A percentile compares a stretch with the other conserved stretches of the same genome.
These are phyloP conservation scores for Dissostichus mawsoni DNA, from an alignment of 2,113 vertebrate species.

Conservation along the genomic window DNA sequence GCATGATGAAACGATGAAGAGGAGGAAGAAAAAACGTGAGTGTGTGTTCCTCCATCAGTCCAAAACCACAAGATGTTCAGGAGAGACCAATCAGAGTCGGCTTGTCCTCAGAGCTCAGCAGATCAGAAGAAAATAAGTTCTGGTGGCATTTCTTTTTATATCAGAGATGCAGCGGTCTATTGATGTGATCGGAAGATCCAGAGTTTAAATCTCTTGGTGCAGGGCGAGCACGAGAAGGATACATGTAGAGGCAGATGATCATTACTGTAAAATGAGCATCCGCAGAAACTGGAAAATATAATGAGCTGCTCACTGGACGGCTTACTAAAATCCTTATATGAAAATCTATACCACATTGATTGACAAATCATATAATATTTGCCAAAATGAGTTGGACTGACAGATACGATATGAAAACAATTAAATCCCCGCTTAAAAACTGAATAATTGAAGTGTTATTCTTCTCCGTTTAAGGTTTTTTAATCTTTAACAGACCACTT, in stretches of 20 bases:
- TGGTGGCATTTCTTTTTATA: background rate
- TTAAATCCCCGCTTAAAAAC: no score
- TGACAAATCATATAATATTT: no score
- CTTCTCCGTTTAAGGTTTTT: no score
- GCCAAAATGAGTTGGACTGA: no score
- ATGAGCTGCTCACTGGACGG: conserved; percentile 11
- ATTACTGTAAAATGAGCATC: conserved; percentile 24
- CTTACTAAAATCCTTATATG: background rate
- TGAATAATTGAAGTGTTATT: no score
- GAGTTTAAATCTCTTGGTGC: background rate
- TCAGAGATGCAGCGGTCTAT: background rate
- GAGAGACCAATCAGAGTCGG: background rate
- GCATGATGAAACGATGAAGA: conserved; percentile 17
- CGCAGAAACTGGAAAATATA: conserved; percentile 15
- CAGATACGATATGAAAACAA: no score
- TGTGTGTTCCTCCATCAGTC: background rate
- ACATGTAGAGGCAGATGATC: conserved; percentile 1
- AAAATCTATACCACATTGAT: no score
- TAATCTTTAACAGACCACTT: no score
- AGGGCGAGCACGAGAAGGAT: background rate
- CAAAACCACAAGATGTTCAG: background rate
- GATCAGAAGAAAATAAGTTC: background rate
- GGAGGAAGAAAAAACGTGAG: background rate
- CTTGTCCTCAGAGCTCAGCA: background rate
- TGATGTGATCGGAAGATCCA: background rate